Conservation (phyloP, 2,113 vertebrate genomes). For the Ptyas mucosa region DNA sequence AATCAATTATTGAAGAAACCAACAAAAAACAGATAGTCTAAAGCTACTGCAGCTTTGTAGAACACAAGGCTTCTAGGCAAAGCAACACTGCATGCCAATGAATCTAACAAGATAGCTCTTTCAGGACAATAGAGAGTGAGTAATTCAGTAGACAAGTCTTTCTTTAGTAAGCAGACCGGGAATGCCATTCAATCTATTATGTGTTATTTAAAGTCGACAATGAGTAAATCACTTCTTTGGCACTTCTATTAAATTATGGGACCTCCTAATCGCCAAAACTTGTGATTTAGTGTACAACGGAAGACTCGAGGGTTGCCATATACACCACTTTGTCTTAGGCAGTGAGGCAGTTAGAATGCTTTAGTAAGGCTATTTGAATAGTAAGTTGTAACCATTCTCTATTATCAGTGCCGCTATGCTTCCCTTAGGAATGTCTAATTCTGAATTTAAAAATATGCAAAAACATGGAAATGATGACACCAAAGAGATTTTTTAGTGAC, state of each 20-base stretch:
- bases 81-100: slow-evolving; percentile 1
- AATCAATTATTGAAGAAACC: slow-evolving; percentile 11
- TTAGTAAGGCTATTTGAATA: background rate
- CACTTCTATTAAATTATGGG: background rate
- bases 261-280: background rate
- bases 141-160: slow-evolving; percentile 18
- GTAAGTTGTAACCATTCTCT: background rate
- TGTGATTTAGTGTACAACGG: background rate
- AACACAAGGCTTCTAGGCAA: background rate
- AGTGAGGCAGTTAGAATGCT: background rate
- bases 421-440: background rate
- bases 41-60: background rate
- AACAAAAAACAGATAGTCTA: slow-evolving; percentile 1
- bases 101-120: slow-evolving; percentile 9
- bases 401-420: background rate
- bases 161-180: background rate
- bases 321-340: background rate
- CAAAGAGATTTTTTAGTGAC: background rate
- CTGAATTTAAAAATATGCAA: background rate
- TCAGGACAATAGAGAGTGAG: background rate
- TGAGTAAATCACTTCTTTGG: slow-evolving; percentile 13
- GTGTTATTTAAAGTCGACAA: slow-evolving; percentile 30
- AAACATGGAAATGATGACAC: background rate
- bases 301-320: background rate
- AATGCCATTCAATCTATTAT: slow-evolving; percentile 15